Evolutionary conservation across 2,888 invertebrate genomes (phyloP).

Genomic region (Cacoxenus indagator): DNA sequence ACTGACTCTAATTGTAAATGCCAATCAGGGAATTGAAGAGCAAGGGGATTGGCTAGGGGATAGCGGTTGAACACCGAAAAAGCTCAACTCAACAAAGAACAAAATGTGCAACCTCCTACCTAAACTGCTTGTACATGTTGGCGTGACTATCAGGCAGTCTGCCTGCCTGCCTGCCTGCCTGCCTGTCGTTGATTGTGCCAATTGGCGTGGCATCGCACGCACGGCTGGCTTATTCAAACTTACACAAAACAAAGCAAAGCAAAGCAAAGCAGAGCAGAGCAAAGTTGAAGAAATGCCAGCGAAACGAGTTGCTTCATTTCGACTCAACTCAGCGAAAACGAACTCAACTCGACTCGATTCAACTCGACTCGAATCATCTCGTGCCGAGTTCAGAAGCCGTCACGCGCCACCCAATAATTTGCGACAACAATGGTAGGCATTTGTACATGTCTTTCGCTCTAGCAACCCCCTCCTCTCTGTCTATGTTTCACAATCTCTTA

Average conservation of each 20-base stretch:
- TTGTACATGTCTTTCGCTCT: too few species aligned
- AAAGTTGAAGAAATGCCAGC: conserved; percentile 21
- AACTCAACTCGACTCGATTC: background rate
- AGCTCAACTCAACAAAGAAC: background rate
- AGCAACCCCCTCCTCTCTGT: background rate
- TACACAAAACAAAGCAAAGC: conserved; percentile 55
- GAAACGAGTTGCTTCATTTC: conserved; percentile 41
- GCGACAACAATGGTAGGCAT: background rate
- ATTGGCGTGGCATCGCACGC: conserved; percentile 59
- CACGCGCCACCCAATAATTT: background rate
- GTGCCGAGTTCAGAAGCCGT: background rate
- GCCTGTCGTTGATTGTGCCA: conserved; percentile 53
- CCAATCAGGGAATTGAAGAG: conserved; percentile 56
- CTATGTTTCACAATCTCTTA: background rate
- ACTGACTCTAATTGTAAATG: conserved; percentile 68
- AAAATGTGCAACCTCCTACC: background rate
- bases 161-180: background rate
- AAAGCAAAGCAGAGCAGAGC: background rate
- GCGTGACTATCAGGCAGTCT: background rate
- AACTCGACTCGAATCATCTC: conserved; percentile 53
- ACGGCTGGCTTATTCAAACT: conserved; percentile 67
- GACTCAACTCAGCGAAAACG: conserved; percentile 53
- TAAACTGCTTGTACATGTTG: background rate
- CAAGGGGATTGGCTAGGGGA: too few species aligned
- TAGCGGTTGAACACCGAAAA: background rate